A percentile compares a stretch with the other conserved stretches of the same genome.
Evolutionary conservation across 2,888 invertebrate genomes (phyloP).

Genomic region (Merodon equestris): DNA sequence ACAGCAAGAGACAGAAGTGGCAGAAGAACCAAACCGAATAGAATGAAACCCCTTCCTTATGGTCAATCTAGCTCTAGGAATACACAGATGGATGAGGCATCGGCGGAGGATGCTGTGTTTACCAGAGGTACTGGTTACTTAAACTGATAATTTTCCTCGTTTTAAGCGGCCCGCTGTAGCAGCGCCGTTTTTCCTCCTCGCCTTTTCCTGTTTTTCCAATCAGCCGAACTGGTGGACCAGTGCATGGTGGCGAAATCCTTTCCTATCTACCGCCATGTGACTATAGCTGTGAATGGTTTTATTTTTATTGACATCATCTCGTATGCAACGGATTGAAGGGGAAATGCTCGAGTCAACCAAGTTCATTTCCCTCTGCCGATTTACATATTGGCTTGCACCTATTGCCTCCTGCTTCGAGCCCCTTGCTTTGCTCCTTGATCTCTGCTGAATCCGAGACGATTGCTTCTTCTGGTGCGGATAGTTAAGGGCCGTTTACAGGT

Average conservation of each 20-base stretch:
- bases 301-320: slow-evolving; percentile 65
- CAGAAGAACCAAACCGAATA: slow-evolving; percentile 29
- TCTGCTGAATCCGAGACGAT: too few relatives aligned
- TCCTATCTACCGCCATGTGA: too few relatives aligned
- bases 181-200: slow-evolving; percentile 43
- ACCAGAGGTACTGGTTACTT: slow-evolving; percentile 38
- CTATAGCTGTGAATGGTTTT: slow-evolving; percentile 50
- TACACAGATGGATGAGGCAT: slow-evolving; percentile 34
- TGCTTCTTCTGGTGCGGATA: too few relatives aligned
- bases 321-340: background rate
- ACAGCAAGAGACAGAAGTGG: slow-evolving; percentile 35
- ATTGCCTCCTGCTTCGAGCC: too few relatives aligned
- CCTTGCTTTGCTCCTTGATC: background rate
- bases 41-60: slow-evolving; percentile 56
- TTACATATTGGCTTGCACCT: slow-evolving; percentile 61
- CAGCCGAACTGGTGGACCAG: slow-evolving; percentile 28
- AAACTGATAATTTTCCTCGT: slow-evolving; percentile 60
- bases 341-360: slow-evolving; percentile 41
- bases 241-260: slow-evolving; percentile 34
- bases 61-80: slow-evolving; percentile 52
- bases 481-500: slow-evolving; percentile 57
- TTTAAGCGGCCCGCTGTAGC: slow-evolving; percentile 24
- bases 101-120: background rate
- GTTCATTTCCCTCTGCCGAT: slow-evolving; percentile 65
- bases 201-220: slow-evolving; percentile 66